These are phyloP conservation scores for Cotesia typhae DNA, from an alignment of 1,140 invertebrate genomes.

Conservation along the genomic window DNA sequence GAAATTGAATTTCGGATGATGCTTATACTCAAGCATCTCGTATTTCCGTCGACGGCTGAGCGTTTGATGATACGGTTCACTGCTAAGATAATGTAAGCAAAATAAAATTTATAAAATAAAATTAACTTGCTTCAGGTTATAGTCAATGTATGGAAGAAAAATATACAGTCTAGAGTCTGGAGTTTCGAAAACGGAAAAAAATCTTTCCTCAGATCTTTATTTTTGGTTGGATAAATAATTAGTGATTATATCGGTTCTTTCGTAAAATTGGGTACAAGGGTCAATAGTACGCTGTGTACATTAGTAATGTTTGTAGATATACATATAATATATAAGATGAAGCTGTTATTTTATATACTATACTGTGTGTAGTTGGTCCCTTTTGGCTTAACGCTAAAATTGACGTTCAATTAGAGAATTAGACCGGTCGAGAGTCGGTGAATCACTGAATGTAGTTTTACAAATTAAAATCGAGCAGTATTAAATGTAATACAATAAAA, in stretches of 20 bases:
- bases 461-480: background rate
- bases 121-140: background rate
- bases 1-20: too few relatives aligned
- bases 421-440: slow-evolving; percentile 37
- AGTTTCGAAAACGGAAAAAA: too few relatives aligned
- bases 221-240: too few relatives aligned
- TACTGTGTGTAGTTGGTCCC: slow-evolving; percentile 23
- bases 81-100: slow-evolving; percentile 2
- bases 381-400: slow-evolving; percentile 48
- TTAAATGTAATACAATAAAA: background rate
- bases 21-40: too few relatives aligned
- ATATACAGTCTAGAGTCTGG: too few relatives aligned
- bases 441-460: slow-evolving; percentile 11
- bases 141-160: too few relatives aligned
- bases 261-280: background rate
- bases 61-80: slow-evolving; percentile 9
- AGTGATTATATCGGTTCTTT: too few relatives aligned
- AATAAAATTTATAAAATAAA: background rate
- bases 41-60: background rate
- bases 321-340: background rate
- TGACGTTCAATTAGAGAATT: slow-evolving; percentile 50
- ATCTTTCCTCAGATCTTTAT: too few relatives aligned
- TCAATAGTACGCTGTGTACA: slow-evolving; percentile 6
- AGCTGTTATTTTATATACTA: background rate
- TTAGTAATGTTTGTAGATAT: background rate